These are phyloP conservation scores for Lissonota sp. DNA, from an alignment of 2,888 invertebrate genomes.

Conservation along the genomic window DNA sequence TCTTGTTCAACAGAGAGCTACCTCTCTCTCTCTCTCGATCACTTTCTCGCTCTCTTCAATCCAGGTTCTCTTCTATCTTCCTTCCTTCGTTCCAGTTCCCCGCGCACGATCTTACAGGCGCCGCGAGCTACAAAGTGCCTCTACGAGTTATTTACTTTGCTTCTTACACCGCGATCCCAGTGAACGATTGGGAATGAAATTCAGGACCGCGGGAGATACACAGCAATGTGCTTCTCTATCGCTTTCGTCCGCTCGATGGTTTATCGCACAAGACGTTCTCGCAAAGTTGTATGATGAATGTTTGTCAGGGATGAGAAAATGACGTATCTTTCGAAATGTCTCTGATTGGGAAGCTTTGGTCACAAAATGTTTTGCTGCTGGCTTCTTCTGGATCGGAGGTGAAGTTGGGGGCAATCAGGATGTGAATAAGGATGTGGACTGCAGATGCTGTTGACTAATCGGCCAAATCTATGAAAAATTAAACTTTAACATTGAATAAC, in stretches of 20 bases:
- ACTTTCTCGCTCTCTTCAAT: conserved; percentile 19
- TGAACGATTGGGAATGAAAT: conserved; percentile 2
- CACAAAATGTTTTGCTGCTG: too few species aligned
- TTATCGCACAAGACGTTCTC: too few species aligned
- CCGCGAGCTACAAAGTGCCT: neutral
- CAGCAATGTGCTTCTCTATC: too few species aligned
- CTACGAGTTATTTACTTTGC: neutral
- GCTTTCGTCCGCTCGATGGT: too few species aligned
- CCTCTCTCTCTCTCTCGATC: conserved; percentile 48
- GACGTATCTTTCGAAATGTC: too few species aligned
- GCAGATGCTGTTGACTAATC: conserved; percentile 20
- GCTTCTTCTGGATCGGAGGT: too few species aligned
- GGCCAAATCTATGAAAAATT: too few species aligned
- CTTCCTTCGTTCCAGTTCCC: neutral
- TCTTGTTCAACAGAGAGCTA: conserved; percentile 27
- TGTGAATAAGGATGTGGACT: conserved; percentile 20
- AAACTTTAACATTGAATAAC: too few species aligned
- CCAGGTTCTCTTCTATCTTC: neutral
- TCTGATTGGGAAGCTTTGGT: too few species aligned
- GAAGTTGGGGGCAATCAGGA: neutral
- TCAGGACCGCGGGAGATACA: too few species aligned
- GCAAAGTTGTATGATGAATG: too few species aligned
- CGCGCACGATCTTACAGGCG: conserved; percentile 4
- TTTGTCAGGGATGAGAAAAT: too few species aligned
- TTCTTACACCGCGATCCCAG: conserved; percentile 4